phyloP scores from a whole-genome alignment of 2,113 vertebrate species.

The Artemisiospiza belli region DNA sequence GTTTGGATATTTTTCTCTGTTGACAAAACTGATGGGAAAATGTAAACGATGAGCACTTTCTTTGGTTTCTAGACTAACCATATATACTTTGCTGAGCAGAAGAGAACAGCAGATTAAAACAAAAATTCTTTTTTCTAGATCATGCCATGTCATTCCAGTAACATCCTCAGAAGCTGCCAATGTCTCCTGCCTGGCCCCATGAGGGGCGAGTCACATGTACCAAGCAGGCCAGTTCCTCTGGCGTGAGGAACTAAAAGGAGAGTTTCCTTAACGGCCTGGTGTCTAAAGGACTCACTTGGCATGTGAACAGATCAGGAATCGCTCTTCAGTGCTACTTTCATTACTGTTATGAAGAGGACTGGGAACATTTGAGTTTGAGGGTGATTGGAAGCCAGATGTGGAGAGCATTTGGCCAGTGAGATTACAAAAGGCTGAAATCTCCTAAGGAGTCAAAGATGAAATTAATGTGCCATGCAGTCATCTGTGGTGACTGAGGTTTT shows the following conservation, averaged over 20 bases:
- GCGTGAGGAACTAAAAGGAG: neutral
- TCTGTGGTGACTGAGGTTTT: neutral
- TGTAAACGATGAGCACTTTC: neutral
- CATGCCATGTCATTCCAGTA: neutral
- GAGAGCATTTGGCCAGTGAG: neutral
- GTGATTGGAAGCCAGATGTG: neutral
- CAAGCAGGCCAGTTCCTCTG: neutral
- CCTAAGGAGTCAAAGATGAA: neutral
- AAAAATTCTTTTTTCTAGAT: neutral
- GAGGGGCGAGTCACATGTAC: accelerated
- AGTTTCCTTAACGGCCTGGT: neutral
- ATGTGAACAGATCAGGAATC: neutral
- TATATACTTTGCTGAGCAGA: neutral
- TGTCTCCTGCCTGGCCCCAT: neutral
- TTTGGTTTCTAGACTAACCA: neutral
- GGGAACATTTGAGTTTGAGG: neutral
- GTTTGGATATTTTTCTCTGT: neutral
- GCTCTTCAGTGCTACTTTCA: neutral
- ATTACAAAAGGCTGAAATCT: neutral
- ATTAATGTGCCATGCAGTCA: neutral
- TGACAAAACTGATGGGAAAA: neutral
- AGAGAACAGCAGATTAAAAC: neutral
- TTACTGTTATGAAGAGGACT: neutral
- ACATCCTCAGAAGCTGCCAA: neutral
- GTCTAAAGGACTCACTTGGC: neutral